Evolutionary conservation across 1,140 invertebrate species (phyloP), one percentile per base, ranked within the genome.

Genomic region (Schlechtendalia chinensis): DNA sequence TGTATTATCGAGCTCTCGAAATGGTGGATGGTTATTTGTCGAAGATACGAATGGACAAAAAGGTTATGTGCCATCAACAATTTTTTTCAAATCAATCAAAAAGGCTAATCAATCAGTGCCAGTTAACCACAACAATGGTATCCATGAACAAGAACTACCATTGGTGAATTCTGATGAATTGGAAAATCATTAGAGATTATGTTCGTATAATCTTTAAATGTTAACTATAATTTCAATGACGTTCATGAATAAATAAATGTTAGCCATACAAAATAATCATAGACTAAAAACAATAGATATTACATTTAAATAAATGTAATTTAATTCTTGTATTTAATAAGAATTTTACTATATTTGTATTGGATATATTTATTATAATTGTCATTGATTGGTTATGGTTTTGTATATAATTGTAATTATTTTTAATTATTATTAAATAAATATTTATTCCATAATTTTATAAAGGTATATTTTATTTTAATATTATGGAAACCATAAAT

Each of bases 21-120:
- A 61, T 29, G 69, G 69, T 72, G 75, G 75, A 79, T 63, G 58
- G 75, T 11, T 79, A 0, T 17, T 19, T 19, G 22, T 79, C 47
- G 16, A 27, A 5, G 19, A 6, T 16, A 4, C 3, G 3, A 5
- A 63, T 61, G 24, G 58, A 11, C 14, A 63, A 6, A 27, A 47
- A n/a, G 75, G 75, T 19, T 79, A 79, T 61, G 75, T 14, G 29
- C 75, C 75, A 45, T 24, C 24, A 0, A 2, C 10, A 27, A 0
- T 63, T 19, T 11, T 77, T 45, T 61, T 61, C 24, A 27, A 17
- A n/a, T n/a, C n/a, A n/a, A n/a, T n/a, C n/a, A n/a, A n/a, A n/a
- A n/a, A n/a, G n/a, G n/a, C n/a, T n/a, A n/a, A n/a, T n/a, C n/a
- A n/a, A n/a, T n/a, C n/a, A n/a, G 29, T 71, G 0, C 50, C 67